A percentile compares a stretch with the other conserved stretches of the same genome.
Conservation (phyloP, 1,140 invertebrate species). For the Ganaspis sp. region DNA sequence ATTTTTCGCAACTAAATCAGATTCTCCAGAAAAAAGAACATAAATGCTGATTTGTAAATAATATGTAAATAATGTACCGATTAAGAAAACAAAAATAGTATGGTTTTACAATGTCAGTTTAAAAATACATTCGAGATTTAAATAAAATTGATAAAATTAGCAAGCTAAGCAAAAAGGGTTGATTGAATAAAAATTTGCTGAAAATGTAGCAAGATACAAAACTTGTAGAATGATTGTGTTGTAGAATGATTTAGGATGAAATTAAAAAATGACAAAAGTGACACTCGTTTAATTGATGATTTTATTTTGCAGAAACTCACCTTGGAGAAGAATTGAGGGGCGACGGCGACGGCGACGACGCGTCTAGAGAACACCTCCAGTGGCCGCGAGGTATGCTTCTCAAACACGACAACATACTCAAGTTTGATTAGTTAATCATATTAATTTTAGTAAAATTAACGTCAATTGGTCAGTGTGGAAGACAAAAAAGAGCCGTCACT, state of each 20-base stretch:
- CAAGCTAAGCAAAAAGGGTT: background rate
- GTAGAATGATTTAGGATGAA: too few species aligned
- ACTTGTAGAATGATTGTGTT: too few species aligned
- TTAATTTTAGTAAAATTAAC: background rate
- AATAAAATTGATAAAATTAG: background rate
- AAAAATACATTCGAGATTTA: background rate
- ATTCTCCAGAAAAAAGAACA: too few species aligned
- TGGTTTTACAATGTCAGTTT: background rate
- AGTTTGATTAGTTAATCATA: slow-evolving; percentile 45
- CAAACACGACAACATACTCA: slow-evolving; percentile 50
- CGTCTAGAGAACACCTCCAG: slow-evolving; percentile 48
- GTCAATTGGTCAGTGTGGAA: slow-evolving; percentile 38
- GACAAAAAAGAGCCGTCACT: slow-evolving; percentile 52
- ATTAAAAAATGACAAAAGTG: too few species aligned
- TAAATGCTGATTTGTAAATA: too few species aligned
- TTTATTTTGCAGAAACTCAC: slow-evolving; percentile 6
- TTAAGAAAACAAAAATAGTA: background rate
- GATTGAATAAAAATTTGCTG: too few species aligned
- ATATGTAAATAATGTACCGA: background rate
- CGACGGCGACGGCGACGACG: slow-evolving; percentile 45
- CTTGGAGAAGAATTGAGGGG: slow-evolving; percentile 45
- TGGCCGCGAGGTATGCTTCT: slow-evolving; percentile 47
- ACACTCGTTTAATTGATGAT: background rate
- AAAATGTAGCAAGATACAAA: too few species aligned
- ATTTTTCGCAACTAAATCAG: too few species aligned